Conservation (phyloP, 2,888 invertebrate genomes). For the Rhingia campestris region DNA sequence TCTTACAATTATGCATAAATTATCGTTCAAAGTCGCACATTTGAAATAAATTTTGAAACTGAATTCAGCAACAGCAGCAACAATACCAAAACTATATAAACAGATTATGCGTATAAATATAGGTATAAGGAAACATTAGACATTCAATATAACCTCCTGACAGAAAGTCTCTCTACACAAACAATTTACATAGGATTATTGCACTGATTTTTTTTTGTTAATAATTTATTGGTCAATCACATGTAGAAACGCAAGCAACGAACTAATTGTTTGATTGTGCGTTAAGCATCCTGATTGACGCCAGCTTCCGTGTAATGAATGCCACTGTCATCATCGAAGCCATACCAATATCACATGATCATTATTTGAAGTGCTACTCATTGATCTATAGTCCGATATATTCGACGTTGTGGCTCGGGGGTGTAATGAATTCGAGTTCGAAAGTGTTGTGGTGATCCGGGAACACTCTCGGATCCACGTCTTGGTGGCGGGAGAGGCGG, state of each 20-base stretch:
- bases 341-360: conserved; percentile 83
- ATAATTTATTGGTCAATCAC: conserved; percentile 9
- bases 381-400: conserved; percentile 83
- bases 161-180: conserved; percentile 28
- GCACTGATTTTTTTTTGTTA: conserved; percentile 46
- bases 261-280: conserved; percentile 41
- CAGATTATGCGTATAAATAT: conserved; percentile 17
- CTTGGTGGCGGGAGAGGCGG: conserved; percentile 83
- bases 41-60: conserved; percentile 26
- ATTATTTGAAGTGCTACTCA: conserved; percentile 83
- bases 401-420: conserved; percentile 85
- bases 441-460: conserved; percentile 87
- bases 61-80: conserved; percentile 45
- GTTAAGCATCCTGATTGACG: conserved; percentile 47
- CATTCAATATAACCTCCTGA: conserved; percentile 17
- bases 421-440: conserved; percentile 86
- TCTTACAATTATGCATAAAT: conserved; percentile 63
- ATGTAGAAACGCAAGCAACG: conserved; percentile 20
- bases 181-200: conserved; percentile 55
- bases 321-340: conserved; percentile 79
- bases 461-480: conserved; percentile 88
- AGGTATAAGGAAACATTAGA: conserved; percentile 10
- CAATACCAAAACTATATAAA: conserved; percentile 34
- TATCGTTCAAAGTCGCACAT: conserved; percentile 36
- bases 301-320: conserved; percentile 41